phyloP scores from a whole-genome alignment of 2,888 invertebrate genomes.

The Syritta pipiens region DNA sequence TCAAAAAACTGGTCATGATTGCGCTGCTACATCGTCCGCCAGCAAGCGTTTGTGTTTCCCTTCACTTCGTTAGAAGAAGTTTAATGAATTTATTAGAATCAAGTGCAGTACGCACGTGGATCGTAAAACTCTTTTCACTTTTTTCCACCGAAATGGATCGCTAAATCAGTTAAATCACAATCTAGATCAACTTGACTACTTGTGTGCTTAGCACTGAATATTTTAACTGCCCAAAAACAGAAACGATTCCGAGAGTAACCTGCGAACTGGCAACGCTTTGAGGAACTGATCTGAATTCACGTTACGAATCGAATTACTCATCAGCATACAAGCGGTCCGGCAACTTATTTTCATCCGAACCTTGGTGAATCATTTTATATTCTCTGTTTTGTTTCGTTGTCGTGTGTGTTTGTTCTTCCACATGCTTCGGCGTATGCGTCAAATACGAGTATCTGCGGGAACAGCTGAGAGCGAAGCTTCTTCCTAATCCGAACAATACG shows the following conservation, averaged over 20 bases:
- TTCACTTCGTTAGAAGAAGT: too few relatives aligned
- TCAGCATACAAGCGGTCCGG: conserved; percentile 61
- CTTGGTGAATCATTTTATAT: conserved; percentile 67
- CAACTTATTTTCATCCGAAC: conserved; percentile 64
- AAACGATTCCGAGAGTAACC: not conserved
- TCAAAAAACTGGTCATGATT: too few relatives aligned
- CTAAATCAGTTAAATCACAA: not conserved
- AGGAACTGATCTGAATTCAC: conserved; percentile 61
- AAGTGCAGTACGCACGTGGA: too few relatives aligned
- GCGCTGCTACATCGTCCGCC: too few relatives aligned
- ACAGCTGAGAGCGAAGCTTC: too few relatives aligned
- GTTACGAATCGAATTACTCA: conserved; percentile 57
- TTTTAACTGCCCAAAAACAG: not conserved
- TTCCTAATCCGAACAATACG: too few relatives aligned
- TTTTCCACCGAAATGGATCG: not conserved
- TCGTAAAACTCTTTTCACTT: too few relatives aligned
- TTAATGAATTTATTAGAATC: too few relatives aligned
- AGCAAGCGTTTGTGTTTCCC: too few relatives aligned
- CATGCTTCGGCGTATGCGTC: conserved; percentile 13
- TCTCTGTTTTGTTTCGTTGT: conserved; percentile 44
- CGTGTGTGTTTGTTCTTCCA: conserved; percentile 9
- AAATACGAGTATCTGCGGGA: conserved; percentile 12
- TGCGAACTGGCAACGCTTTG: conserved; percentile 52
- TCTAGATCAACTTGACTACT: not conserved
- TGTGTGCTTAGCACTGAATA: not conserved